These are phyloP conservation scores for Chascanopsetta lugubris DNA, from an alignment of 2,113 vertebrate genomes.

Conservation along the genomic window DNA sequence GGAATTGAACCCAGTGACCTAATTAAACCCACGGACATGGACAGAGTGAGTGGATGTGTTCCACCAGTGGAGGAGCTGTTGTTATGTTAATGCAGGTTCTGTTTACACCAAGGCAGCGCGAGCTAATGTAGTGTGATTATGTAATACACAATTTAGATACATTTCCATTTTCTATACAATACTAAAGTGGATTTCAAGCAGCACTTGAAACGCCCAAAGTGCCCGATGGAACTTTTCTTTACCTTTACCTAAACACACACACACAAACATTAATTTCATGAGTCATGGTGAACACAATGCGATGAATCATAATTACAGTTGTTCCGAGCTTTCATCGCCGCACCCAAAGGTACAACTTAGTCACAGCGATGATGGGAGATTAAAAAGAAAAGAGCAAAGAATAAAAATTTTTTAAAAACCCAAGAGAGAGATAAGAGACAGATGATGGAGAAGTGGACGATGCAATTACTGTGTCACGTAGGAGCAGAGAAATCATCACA, in stretches of 20 bases:
- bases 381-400: background rate
- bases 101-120: background rate
- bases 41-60: no score
- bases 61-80: conserved; percentile 3
- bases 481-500: background rate
- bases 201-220: no score
- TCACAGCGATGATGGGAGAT: background rate
- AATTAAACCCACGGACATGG: background rate
- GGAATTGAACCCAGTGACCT: conserved; percentile 14
- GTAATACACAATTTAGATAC: background rate
- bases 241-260: background rate
- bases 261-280: background rate
- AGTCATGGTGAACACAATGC: conserved; percentile 1
- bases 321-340: background rate
- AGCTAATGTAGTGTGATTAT: background rate
- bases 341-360: background rate
- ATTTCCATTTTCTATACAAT: background rate
- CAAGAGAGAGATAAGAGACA: background rate
- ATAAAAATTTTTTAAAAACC: background rate
- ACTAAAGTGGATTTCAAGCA: no score
- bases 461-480: no score
- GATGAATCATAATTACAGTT: background rate
- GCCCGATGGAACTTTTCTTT: no score
- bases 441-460: background rate
- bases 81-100: conserved; percentile 4